Base-by-base conservation (phyloP, 2,113 vertebrate species). In the Stigmatopora nigra region DNA sequence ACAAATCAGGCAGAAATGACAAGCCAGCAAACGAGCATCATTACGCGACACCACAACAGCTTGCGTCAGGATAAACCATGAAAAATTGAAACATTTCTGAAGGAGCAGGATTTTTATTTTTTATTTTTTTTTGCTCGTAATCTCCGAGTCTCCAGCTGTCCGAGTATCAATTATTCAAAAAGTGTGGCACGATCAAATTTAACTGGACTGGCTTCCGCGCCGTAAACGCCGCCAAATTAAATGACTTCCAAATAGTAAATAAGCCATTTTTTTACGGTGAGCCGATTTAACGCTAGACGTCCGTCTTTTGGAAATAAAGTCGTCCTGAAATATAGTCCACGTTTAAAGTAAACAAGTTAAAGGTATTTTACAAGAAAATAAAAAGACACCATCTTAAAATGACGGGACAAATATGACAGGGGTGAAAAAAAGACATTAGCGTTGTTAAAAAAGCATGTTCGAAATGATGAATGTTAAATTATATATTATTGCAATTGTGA, bases 81-180 rank as follows among this genome's bases (percentile, higher is more conserved):
- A 63, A 60, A 52, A 62, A 20, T 2, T 69, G 56, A 56, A 46
- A 45, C 19, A 56, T 31, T 36, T 48, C 19, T 13, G 41, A 35
- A 51, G 36, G 19, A 62, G 9, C n/a, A 41, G 38, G 7, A 52
- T 64, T 64, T 51, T 35, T 16, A 22, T 15, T 31, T 31, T 31
- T 31, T 31, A 3, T 35, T 16, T 31, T 15, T 31, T 31, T 31
- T 31, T 31, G 25, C 25, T 31, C 20, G 15, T 45, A 13, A 53
- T 67, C 31, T 52, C 25, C 16, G 2, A n/a, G n/a, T n/a, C 58
- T 7, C n/a, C 41, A 61, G 44, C 41, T 71, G 16, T 68, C 19
- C 35, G 47, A 14, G n/a, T 51, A 13, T 45, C n/a, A 68, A 58
- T 64, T 36, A 60, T 69, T 64, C 59, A 46, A 7, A 44, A 78